Percentiles rank a stretch among this genome's conserved stretches.
Evolutionary conservation across 2,113 vertebrate species (phyloP).

Genomic region (Colaptes auratus): DNA sequence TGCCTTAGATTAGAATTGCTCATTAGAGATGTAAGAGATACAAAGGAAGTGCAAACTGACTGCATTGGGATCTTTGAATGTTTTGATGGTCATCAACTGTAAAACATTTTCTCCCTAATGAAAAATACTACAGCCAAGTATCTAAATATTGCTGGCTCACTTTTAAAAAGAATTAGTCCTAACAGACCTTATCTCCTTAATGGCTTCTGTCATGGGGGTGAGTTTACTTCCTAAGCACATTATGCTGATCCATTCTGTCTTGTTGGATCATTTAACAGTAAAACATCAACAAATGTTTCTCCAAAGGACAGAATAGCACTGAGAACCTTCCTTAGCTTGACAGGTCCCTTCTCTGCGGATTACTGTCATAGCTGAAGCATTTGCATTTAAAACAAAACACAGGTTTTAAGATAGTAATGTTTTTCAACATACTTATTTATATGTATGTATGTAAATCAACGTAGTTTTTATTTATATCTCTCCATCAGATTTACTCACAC

Average conservation of each 20-base stretch:
- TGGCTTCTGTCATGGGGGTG: neutral
- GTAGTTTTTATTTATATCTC: conserved; percentile 32
- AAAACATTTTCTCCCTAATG: neutral
- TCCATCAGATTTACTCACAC: conserved; percentile 16
- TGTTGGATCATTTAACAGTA: neutral
- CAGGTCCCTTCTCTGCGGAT: conserved; percentile 27
- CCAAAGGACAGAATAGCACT: neutral
- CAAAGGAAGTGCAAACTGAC: neutral
- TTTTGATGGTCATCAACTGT: neutral
- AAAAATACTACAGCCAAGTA: neutral
- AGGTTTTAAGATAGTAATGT: conserved; percentile 15
- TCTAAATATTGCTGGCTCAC: neutral
- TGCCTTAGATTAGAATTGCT: neutral
- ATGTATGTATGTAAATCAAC: neutral
- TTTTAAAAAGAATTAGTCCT: neutral
- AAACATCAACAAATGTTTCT: neutral
- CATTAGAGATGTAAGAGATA: neutral
- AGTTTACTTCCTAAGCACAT: neutral
- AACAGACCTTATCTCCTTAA: neutral
- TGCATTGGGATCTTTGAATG: neutral
- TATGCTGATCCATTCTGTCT: neutral
- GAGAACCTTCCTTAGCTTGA: neutral
- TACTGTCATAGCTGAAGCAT: neutral
- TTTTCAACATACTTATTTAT: neutral
- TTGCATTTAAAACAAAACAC: conserved; percentile 43